These are phyloP conservation scores for Bactericera cockerelli DNA, from an alignment of 1,140 invertebrate species.

Conservation along the genomic window DNA sequence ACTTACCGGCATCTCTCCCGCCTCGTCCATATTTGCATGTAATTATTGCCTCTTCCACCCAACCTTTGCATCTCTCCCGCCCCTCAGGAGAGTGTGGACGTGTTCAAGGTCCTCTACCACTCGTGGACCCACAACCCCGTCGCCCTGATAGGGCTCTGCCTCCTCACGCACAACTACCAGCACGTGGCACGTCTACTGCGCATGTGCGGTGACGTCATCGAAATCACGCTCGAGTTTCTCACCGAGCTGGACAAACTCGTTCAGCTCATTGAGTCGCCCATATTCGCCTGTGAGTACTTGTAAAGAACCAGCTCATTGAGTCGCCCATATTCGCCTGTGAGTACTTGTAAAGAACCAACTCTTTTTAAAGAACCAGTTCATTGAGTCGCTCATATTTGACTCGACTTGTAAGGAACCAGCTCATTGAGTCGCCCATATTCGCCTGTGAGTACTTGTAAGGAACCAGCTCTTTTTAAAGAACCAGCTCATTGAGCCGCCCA, in stretches of 20 bases:
- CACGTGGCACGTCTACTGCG: constrained; percentile 81
- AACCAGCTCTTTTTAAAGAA: no score
- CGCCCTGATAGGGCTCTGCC: constrained; percentile 80
- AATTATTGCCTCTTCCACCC: no score
- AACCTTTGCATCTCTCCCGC: no score
- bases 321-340: constrained; percentile 98
- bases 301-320: constrained; percentile 66
- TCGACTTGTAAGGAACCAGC: no score
- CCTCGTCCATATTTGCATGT: no score
- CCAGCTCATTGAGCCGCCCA: no score
- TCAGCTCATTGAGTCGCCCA: constrained; percentile 94
- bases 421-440: no score
- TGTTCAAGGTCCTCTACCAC: constrained; percentile 80
- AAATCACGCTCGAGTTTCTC: constrained; percentile 91
- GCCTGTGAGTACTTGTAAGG: no score
- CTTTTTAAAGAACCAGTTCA: no score
- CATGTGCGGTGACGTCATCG: constrained; percentile 74
- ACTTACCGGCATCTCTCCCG: no score
- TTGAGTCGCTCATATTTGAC: no score
- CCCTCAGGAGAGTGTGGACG: constrained; percentile 56
- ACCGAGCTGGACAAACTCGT: constrained; percentile 94
- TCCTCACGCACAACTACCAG: constrained; percentile 86
- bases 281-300: constrained; percentile 84
- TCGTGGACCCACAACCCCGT: constrained; percentile 97
- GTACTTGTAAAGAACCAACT: constrained; percentile 32